These are phyloP conservation scores for Tetragonisca angustula DNA, from an alignment of 2,888 invertebrate species.

Conservation along the genomic window DNA sequence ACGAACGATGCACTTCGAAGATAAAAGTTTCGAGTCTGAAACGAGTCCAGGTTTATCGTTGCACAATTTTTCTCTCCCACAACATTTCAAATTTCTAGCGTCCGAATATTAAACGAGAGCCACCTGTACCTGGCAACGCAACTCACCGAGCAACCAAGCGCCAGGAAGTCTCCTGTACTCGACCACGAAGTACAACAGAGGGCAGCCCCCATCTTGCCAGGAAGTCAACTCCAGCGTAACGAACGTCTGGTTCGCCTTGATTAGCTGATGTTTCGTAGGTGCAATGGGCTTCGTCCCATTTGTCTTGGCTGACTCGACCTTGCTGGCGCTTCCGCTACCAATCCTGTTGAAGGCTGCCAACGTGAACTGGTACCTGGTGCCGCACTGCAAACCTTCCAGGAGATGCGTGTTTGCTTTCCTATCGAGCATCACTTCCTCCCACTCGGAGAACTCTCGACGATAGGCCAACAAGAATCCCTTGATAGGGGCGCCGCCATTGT, in stretches of 20 bases:
- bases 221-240: slow-evolving; percentile 82
- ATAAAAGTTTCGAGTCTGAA: no score
- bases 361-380: slow-evolving; percentile 83
- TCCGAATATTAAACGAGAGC: no score
- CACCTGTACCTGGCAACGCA: not conserved
- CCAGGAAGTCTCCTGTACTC: slow-evolving; percentile 81
- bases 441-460: slow-evolving; percentile 85
- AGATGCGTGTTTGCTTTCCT: slow-evolving; percentile 83
- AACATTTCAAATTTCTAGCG: no score
- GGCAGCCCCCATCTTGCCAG: slow-evolving; percentile 84
- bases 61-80: no score
- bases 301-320: slow-evolving; percentile 81
- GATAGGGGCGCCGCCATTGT: slow-evolving; percentile 86
- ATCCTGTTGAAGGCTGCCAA: slow-evolving; percentile 83
- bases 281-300: slow-evolving; percentile 83
- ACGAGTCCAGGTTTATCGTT: no score
- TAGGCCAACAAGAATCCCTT: slow-evolving; percentile 85
- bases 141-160: slow-evolving; percentile 80
- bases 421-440: slow-evolving; percentile 85
- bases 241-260: slow-evolving; percentile 82
- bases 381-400: slow-evolving; percentile 82
- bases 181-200: slow-evolving; percentile 82
- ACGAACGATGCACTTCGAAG: no score
- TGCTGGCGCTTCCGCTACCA: slow-evolving; percentile 83
- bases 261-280: slow-evolving; percentile 81